phyloP scores from a whole-genome alignment of 53 echinoderm and acorn worm genomes.

The Apostichopus leukothele region DNA sequence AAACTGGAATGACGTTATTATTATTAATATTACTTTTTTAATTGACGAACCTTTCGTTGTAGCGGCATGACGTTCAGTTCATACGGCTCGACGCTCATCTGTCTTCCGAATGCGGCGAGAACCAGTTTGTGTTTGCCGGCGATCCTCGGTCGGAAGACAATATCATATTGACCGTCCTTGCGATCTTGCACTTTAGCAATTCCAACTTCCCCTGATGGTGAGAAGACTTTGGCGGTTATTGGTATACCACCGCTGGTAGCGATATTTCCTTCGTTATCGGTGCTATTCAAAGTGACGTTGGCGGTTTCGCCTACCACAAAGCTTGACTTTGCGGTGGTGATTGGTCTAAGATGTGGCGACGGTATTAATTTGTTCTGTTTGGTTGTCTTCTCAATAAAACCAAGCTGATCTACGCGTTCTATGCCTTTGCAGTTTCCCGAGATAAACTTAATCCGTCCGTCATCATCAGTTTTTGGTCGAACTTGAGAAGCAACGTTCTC shows the following conservation, averaged over 20 bases:
- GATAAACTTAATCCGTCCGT: slow-evolving; percentile 76
- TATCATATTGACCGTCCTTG: slow-evolving; percentile 85
- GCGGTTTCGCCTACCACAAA: slow-evolving; percentile 76
- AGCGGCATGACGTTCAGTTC: slow-evolving; percentile 70
- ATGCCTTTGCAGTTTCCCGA: slow-evolving; percentile 51
- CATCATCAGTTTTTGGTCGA: slow-evolving; percentile 66
- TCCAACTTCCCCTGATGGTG: slow-evolving; percentile 90
- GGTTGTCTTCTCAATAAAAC: slow-evolving; percentile 61
- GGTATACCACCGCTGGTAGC: slow-evolving; percentile 65
- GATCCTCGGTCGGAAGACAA: slow-evolving; percentile 81
- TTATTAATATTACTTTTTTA: neutral
- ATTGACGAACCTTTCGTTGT: slow-evolving; percentile 60
- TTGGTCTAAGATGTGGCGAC: slow-evolving; percentile 60
- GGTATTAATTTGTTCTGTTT: slow-evolving; percentile 48
- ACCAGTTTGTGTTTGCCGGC: slow-evolving; percentile 84
- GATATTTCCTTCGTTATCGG: slow-evolving; percentile 60
- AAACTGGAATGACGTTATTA: neutral
- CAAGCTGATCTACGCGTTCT: slow-evolving; percentile 53
- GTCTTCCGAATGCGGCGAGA: slow-evolving; percentile 85
- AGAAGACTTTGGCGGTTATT: slow-evolving; percentile 87
- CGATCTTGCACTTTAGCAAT: slow-evolving; percentile 80
- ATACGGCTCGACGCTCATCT: slow-evolving; percentile 78
- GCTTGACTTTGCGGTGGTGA: slow-evolving; percentile 57
- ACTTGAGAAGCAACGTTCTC: slow-evolving; percentile 67
- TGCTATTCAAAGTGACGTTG: slow-evolving; percentile 65